Conservation (phyloP, 92 coral and sea anemone genomes). For the Anthopleura xanthogrammica region DNA sequence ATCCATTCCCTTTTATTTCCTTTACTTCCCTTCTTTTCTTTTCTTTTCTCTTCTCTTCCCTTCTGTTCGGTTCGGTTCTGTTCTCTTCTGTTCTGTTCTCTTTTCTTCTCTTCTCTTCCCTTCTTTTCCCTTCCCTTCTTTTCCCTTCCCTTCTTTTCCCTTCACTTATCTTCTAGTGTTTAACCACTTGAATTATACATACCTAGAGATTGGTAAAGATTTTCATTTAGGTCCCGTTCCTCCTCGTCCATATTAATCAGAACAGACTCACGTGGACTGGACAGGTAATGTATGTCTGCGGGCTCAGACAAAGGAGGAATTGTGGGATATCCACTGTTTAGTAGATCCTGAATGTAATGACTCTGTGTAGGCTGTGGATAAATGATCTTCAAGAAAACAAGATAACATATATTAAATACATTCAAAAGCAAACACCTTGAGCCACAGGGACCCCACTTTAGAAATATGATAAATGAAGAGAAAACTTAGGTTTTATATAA, state of each 20-base stretch:
- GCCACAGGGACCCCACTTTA: no score
- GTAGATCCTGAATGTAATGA: constrained; percentile 51
- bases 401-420: background rate
- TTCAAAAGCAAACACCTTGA: background rate
- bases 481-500: no score
- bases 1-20: background rate
- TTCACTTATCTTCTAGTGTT: no score
- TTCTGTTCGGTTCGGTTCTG: no score
- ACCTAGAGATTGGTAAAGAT: constrained; percentile 24
- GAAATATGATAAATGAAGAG: no score
- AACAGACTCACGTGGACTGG: constrained; percentile 42
- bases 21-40: no score
- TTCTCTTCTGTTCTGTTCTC: background rate
- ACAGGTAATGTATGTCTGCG: constrained; percentile 13
- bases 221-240: constrained; percentile 12
- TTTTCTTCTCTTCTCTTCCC: background rate
- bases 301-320: constrained; percentile 36
- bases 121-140: background rate
- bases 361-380: constrained; percentile 40
- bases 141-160: no score
- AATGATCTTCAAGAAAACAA: constrained; percentile 18
- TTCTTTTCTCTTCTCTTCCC: no score
- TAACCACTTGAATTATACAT: background rate
- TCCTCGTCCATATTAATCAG: constrained; percentile 31
- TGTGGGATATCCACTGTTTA: constrained; percentile 56